Evolutionary conservation across 2,888 invertebrate genomes (phyloP).

Genomic region (Punctoribates punctum): DNA sequence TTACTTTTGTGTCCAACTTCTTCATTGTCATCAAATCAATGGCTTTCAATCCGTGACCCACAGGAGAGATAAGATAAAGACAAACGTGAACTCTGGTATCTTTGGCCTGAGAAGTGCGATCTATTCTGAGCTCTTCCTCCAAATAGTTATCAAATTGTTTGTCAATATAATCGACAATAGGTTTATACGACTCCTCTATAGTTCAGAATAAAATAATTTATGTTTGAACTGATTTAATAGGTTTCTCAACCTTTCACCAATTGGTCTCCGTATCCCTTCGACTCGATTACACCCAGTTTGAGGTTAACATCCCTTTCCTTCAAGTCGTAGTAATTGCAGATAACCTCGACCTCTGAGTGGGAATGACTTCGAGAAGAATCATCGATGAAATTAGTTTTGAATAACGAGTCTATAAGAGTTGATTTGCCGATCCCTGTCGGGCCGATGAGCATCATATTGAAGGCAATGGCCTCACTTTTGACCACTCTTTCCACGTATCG

Average conservation of each 20-base stretch:
- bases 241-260: conserved; percentile 89
- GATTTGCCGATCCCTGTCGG: conserved; percentile 44
- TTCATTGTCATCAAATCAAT: conserved; percentile 99
- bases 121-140: conserved; percentile 96
- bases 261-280: conserved; percentile 99
- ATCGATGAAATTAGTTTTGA: conserved; percentile 41
- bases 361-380: conserved; percentile 39
- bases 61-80: conserved; percentile 97
- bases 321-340: conserved; percentile 60
- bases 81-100: conserved; percentile 95
- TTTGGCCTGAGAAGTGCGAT: conserved; percentile 74
- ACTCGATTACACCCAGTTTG: conserved; percentile 94
- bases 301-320: conserved; percentile 86
- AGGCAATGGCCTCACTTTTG: conserved; percentile 36
- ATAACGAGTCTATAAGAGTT: conserved; percentile 43
- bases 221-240: not conserved
- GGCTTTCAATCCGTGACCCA: conserved; percentile 85
- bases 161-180: conserved; percentile 97
- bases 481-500: conserved; percentile 42
- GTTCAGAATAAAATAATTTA: not conserved
- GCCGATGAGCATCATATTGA: conserved; percentile 44
- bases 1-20: conserved; percentile 89
- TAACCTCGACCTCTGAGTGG: conserved; percentile 53
- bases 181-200: conserved; percentile 59
- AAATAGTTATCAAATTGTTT: conserved; percentile 95